A percentile compares a stretch with the other conserved stretches of the same genome.
phyloP scores from a whole-genome alignment of 2,888 invertebrate species.

The Mythimna albipuncta region DNA sequence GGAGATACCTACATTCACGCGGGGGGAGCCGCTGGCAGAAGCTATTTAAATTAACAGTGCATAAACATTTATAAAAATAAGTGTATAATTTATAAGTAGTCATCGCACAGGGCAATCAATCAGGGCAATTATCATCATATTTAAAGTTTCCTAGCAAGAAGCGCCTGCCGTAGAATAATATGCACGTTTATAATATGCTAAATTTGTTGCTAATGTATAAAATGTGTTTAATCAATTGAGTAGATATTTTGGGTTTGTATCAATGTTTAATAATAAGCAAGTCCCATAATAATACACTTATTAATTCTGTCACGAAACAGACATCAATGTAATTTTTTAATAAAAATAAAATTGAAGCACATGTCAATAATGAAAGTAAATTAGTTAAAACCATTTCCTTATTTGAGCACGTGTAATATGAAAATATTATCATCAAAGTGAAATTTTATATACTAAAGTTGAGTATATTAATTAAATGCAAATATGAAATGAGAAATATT shows the following conservation, averaged over 20 bases:
- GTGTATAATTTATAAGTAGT: no score
- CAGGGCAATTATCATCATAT: neutral
- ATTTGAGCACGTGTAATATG: constrained; percentile 10
- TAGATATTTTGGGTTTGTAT: neutral
- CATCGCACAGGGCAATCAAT: no score
- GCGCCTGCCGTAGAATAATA: constrained; percentile 7
- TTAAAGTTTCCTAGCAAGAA: neutral
- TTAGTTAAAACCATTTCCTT: constrained; percentile 17
- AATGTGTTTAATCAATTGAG: neutral
- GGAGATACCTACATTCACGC: no score
- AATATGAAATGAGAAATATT: constrained; percentile 54
- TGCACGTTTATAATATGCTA: neutral
- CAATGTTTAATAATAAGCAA: neutral
- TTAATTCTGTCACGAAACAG: neutral
- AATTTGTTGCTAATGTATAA: neutral
- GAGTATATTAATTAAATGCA: constrained; percentile 67
- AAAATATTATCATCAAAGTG: constrained; percentile 20
- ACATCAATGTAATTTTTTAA: neutral
- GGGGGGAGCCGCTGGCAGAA: no score
- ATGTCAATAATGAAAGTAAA: constrained; percentile 13
- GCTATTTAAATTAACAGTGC: no score
- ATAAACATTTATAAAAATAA: no score
- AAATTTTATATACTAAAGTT: constrained; percentile 8
- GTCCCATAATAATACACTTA: no score
- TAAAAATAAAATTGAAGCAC: constrained; percentile 3